These are phyloP conservation scores for Gobionotothen gibberifrons DNA, from an alignment of 2,797 vertebrate genomes.

Conservation along the genomic window DNA sequence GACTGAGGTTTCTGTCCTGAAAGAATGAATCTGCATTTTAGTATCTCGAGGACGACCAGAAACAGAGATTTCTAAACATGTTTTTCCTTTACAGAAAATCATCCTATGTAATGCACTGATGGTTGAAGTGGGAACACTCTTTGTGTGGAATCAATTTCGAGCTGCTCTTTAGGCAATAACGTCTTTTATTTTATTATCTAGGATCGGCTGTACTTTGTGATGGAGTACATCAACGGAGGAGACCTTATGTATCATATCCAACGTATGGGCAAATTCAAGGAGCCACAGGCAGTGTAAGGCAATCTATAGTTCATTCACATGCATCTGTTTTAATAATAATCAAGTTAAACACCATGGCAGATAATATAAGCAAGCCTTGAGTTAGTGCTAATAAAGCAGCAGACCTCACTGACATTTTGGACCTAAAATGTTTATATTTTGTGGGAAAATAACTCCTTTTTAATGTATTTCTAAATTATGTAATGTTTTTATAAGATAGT, in stretches of 20 bases:
- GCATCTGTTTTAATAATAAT: slow-evolving; percentile 1
- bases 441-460: background rate
- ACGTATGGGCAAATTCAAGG: slow-evolving; percentile 88
- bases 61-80: background rate
- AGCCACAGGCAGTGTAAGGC: slow-evolving; percentile 92
- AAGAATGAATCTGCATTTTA: background rate
- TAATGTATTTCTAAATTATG: background rate
- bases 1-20: background rate
- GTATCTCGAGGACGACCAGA: background rate
- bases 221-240: slow-evolving; percentile 98
- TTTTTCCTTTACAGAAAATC: background rate
- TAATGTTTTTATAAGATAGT: background rate
- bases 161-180: slow-evolving; percentile 15
- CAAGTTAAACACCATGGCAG: background rate
- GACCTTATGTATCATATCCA: slow-evolving; percentile 96
- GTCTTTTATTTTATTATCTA: slow-evolving; percentile 53
- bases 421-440: background rate
- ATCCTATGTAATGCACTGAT: slow-evolving; percentile 1
- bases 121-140: background rate
- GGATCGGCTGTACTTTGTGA: slow-evolving; percentile 99
- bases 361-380: background rate
- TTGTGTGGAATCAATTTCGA: slow-evolving; percentile 3
- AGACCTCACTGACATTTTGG: background rate
- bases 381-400: background rate
- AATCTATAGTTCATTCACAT: background rate